Evolutionary conservation across 2,888 invertebrate genomes (phyloP), one percentile per base, ranked within the genome.

Genomic region (Stratiomys singularior): DNA sequence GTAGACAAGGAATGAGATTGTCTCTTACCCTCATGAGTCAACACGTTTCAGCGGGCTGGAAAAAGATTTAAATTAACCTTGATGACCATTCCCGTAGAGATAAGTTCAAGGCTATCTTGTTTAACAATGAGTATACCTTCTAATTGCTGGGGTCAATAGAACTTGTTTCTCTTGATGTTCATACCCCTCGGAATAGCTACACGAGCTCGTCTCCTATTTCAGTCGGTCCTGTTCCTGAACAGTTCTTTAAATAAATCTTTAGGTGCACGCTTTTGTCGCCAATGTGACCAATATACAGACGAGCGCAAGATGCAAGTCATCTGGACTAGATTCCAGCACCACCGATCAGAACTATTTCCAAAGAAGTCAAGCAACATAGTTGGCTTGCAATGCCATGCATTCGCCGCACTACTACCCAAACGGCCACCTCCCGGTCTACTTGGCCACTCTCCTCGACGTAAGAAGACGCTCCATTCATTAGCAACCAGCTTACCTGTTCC

Each of bases 1-100:
- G 9, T 37, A 37, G 37, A 37, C 37, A 37, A 37, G 3, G 9
- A 37, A 9, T 9, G 3, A 5, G 9, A 37, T 9, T 5, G 9
- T 37, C 37, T 37, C 37, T 9, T 37, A 9, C 37, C 37, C 37
- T 37, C 37, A 3, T 37, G 37, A 5, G 37, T 9, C 37, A 37
- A 3, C 37, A 37, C 37, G 37, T 3, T 9, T 37, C n/a, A 9
- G 37, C 37, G 9, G 37, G 9, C 63, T 63, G 63, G 27, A 44
- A 66, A 44, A 37, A 66, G 66, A 30, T 66, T 66, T 66, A 66
- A 66, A 66, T 66, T 21, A 66, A 44, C 66, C 66, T 66, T 66
- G 66, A 66, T 66, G 66, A 44, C 66, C 21, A 37, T 37, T 27
- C 63, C 5, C 15, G 63, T 18, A 15, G 66, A 66, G 66, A 66